Conservation (phyloP, 2,888 invertebrate genomes). For the Andrena marginata region DNA sequence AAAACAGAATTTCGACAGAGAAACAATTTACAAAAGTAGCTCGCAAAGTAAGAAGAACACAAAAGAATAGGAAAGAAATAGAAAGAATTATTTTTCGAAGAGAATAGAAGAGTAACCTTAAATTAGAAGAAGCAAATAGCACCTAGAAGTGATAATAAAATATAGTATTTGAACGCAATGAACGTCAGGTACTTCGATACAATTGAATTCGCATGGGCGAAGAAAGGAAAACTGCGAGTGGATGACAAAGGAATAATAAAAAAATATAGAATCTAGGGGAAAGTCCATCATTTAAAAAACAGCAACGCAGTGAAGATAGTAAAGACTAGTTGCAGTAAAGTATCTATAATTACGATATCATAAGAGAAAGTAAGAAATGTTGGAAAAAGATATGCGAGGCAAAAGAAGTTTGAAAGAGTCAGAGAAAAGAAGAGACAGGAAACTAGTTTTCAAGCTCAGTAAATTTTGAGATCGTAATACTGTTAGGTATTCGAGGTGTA, state of each 20-base stretch:
- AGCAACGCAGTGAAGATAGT: conserved; percentile 12
- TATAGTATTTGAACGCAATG: background rate
- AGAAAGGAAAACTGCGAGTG: background rate
- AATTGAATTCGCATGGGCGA: background rate
- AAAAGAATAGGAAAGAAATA: conserved; percentile 3
- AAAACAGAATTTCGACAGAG: background rate
- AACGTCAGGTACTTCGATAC: conserved; percentile 55
- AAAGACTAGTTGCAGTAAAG: conserved; percentile 5
- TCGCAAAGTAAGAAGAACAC: background rate
- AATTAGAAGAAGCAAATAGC: conserved; percentile 13
- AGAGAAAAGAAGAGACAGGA: background rate
- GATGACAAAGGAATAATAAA: conserved; percentile 16
- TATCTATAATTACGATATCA: conserved; percentile 13
- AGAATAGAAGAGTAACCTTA: conserved; percentile 1
- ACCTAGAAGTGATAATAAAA: conserved; percentile 12
- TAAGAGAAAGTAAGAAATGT: conserved; percentile 30
- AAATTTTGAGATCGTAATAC: conserved; percentile 75
- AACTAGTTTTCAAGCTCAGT: conserved; percentile 59
- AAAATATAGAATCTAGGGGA: conserved; percentile 19
- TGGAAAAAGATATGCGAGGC: background rate
- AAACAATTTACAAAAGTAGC: conserved; percentile 4
- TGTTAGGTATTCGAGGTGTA: conserved; percentile 66
- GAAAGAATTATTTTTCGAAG: conserved; percentile 1
- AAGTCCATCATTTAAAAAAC: conserved; percentile 26
- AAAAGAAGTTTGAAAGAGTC: conserved; percentile 18